These are phyloP conservation scores for Rhagophthalmus giganteus DNA, from an alignment of 2,888 invertebrate species.

Conservation along the genomic window DNA sequence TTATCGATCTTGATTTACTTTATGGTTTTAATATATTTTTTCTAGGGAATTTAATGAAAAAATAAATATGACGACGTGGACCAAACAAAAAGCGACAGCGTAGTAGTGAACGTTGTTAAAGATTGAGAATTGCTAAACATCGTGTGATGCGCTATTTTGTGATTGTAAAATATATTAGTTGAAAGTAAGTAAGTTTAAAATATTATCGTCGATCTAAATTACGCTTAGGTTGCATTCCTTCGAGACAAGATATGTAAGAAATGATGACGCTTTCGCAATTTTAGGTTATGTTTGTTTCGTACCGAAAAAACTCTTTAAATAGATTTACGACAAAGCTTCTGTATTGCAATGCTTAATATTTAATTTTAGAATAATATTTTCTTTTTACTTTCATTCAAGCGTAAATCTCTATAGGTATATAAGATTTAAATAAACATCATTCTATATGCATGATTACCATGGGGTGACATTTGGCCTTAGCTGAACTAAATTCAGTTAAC, in stretches of 20 bases:
- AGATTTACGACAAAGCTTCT: slow-evolving; percentile 13
- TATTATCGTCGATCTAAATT: neutral
- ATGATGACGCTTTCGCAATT: slow-evolving; percentile 10
- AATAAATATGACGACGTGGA: slow-evolving; percentile 7
- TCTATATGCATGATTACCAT: slow-evolving; percentile 7
- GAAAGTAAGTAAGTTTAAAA: slow-evolving; percentile 1
- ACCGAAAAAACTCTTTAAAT: slow-evolving; percentile 6
- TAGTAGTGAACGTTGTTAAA: neutral
- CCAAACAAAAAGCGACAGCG: slow-evolving; percentile 3
- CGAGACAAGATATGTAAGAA: neutral
- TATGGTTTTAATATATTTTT: neutral
- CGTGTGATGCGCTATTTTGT: slow-evolving; percentile 12
- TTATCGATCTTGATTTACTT: neutral
- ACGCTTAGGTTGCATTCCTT: slow-evolving; percentile 8
- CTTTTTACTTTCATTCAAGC: slow-evolving; percentile 5
- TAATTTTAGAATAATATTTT: slow-evolving; percentile 12
- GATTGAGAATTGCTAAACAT: slow-evolving; percentile 4
- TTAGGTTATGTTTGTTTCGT: slow-evolving; percentile 14
- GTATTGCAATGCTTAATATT: slow-evolving; percentile 13
- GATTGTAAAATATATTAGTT: slow-evolving; percentile 7
- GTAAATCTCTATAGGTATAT: neutral
- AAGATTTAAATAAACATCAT: slow-evolving; percentile 7
- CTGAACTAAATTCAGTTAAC: slow-evolving; percentile 1
- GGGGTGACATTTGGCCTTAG: slow-evolving; percentile 14
- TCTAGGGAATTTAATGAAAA: neutral